Conservation (phyloP, 2,888 invertebrate species). For the Agrochola litura region DNA sequence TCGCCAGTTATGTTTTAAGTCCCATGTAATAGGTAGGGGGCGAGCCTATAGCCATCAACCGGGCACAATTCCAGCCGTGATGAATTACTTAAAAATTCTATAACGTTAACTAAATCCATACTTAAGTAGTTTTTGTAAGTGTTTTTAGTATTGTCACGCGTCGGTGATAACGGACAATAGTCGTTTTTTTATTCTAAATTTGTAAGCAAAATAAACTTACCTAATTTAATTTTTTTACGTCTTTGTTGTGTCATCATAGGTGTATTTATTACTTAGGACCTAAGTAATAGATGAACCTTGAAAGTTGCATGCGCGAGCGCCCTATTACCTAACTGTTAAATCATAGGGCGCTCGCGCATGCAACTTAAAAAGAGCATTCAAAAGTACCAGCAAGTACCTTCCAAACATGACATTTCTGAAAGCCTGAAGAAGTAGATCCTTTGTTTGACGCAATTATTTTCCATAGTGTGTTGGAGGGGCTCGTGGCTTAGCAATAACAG, state of each 20-base stretch:
- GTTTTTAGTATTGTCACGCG: conserved; percentile 20
- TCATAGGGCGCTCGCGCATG: not conserved
- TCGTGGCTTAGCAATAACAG: too few relatives aligned
- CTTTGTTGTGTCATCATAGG: too few relatives aligned
- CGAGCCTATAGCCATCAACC: too few relatives aligned
- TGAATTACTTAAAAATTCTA: not conserved
- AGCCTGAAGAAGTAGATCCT: not conserved
- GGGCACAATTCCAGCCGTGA: not conserved
- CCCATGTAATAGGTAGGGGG: too few relatives aligned
- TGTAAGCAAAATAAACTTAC: conserved; percentile 8
- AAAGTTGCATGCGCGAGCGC: too few relatives aligned
- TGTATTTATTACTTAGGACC: not conserved
- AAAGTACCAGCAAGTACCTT: too few relatives aligned
- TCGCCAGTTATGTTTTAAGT: too few relatives aligned
- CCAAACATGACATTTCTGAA: too few relatives aligned
- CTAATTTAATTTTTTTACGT: not conserved
- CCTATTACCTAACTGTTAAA: too few relatives aligned
- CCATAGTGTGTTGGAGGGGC: not conserved
- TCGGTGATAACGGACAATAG: conserved; percentile 25
- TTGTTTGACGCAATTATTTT: not conserved
- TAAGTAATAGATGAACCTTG: too few relatives aligned
- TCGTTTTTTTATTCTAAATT: not conserved
- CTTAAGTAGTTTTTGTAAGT: conserved; percentile 1
- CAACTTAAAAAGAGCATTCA: not conserved
- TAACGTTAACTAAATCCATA: not conserved